Conservation (phyloP, 2,888 invertebrate species). For the Thymelicus acteon region DNA sequence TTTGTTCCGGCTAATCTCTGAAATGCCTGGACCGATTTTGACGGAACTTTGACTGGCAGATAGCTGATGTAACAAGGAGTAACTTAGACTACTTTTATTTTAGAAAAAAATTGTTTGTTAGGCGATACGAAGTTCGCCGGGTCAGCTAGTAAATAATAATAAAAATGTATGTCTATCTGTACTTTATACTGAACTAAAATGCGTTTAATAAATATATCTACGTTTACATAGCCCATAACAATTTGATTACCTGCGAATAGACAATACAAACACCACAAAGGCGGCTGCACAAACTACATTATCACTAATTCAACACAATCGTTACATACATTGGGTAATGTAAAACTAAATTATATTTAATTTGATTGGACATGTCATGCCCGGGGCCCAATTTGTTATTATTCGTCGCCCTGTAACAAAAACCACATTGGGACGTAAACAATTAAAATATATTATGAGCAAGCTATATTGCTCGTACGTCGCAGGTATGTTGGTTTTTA, state of each 20-base stretch:
- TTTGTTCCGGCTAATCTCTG: too few relatives aligned
- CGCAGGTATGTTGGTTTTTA: constrained; percentile 3
- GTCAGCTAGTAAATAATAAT: too few relatives aligned
- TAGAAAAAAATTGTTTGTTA: too few relatives aligned
- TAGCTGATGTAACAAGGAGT: too few relatives aligned
- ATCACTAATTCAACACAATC: constrained; percentile 42
- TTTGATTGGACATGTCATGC: constrained; percentile 61
- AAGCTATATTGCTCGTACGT: constrained; percentile 52
- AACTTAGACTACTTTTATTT: too few relatives aligned
- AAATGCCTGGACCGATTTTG: too few relatives aligned
- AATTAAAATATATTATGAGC: constrained; percentile 61
- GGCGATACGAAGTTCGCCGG: too few relatives aligned
- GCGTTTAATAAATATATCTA: background rate
- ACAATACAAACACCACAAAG: constrained; percentile 26
- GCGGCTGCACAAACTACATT: constrained; percentile 27
- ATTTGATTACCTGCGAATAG: constrained; percentile 9
- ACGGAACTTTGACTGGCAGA: too few relatives aligned
- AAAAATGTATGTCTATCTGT: too few relatives aligned
- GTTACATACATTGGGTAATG: constrained; percentile 51
- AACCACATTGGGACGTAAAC: constrained; percentile 71
- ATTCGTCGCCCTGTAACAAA: constrained; percentile 59
- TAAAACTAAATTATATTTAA: constrained; percentile 70
- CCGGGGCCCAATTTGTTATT: constrained; percentile 63
- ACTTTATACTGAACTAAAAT: too few relatives aligned
- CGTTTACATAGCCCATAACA: background rate